These are phyloP conservation scores for Eulacestoma nigropectus DNA, from an alignment of 2,113 vertebrate species.

Conservation along the genomic window DNA sequence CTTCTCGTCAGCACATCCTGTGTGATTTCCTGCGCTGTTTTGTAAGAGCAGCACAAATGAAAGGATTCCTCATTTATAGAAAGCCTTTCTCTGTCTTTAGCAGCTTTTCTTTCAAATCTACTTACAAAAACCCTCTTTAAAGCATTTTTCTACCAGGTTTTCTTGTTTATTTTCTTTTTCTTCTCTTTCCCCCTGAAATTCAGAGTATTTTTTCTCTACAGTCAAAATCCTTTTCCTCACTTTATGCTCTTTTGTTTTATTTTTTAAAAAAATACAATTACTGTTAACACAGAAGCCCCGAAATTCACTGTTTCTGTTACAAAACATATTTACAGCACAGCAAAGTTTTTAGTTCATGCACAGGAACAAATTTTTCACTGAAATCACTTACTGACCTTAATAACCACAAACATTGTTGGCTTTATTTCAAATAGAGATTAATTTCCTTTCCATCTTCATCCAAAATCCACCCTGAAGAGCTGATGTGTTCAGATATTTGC, in stretches of 20 bases:
- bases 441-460: not conserved
- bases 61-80: slow-evolving; percentile 10
- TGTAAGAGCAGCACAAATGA: not conserved
- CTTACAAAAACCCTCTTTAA: not conserved
- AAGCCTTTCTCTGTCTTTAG: not conserved
- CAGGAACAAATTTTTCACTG: not conserved
- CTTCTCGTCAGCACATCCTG: not conserved
- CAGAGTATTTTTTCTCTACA: not conserved
- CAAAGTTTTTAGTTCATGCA: not conserved
- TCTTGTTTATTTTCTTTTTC: not conserved
- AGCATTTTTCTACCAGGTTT: not conserved
- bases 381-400: not conserved
- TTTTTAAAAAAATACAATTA: not conserved
- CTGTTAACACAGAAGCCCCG: not conserved
- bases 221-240: not conserved
- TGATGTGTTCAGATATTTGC: not conserved
- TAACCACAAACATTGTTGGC: not conserved
- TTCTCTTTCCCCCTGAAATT: not conserved
- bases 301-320: not conserved
- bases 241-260: not conserved
- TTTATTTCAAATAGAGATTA: not conserved
- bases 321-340: not conserved
- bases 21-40: not conserved
- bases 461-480: not conserved
- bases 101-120: not conserved